These are phyloP conservation scores for Bucorvus abyssinicus DNA, from an alignment of 2,797 vertebrate species.

Conservation along the genomic window DNA sequence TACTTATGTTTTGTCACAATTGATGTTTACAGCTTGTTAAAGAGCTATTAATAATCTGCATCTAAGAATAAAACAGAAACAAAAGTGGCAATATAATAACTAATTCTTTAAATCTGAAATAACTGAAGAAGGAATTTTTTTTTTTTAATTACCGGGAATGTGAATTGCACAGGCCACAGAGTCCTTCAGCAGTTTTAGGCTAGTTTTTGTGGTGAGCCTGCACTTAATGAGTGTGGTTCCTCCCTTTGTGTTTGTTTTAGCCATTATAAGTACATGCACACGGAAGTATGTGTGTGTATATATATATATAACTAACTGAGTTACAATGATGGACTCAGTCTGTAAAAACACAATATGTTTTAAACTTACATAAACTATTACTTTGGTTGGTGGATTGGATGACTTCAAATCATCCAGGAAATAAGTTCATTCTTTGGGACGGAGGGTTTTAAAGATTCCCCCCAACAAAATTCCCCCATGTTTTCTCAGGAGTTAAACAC, in stretches of 20 bases:
- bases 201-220: neutral
- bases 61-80: neutral
- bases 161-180: neutral
- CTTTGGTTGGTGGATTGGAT: neutral
- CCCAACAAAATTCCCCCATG: fast-evolving
- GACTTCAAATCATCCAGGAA: neutral
- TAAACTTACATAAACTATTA: neutral
- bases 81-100: neutral
- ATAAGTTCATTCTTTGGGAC: neutral
- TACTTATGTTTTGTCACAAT: neutral
- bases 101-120: neutral
- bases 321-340: neutral
- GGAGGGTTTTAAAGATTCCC: neutral
- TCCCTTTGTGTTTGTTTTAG: neutral
- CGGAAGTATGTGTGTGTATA: neutral
- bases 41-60: neutral
- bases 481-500: neutral
- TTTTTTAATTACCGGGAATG: neutral
- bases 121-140: neutral
- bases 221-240: neutral
- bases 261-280: neutral
- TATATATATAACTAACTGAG: no score
- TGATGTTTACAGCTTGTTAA: constrained; percentile 11
- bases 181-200: neutral
- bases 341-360: neutral